A percentile compares a stretch with the other conserved stretches of the same genome.
These are phyloP conservation scores for Pogonocherus hispidulus DNA, from an alignment of 2,888 invertebrate species.

Conservation along the genomic window DNA sequence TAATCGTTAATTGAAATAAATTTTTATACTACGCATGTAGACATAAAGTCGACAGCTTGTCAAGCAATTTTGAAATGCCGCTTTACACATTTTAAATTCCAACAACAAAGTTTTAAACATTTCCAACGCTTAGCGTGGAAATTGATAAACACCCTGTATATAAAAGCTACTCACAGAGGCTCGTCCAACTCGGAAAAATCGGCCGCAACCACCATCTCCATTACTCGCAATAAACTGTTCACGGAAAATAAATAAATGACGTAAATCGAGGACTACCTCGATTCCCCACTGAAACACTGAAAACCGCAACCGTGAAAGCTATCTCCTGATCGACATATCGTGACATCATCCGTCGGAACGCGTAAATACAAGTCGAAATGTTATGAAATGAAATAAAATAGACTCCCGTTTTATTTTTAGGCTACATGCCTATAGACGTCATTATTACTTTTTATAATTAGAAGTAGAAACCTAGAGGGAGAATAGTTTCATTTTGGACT, in stretches of 20 bases:
- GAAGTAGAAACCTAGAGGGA: slow-evolving; percentile 2
- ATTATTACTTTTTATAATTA: slow-evolving; percentile 20
- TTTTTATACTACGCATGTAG: too few relatives aligned
- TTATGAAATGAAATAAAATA: neutral
- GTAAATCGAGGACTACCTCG: neutral
- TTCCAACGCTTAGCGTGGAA: too few relatives aligned
- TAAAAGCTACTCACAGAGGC: slow-evolving; percentile 15
- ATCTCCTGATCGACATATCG: neutral
- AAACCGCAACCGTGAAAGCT: neutral
- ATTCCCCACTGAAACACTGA: neutral
- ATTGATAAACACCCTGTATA: neutral
- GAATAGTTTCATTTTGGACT: neutral
- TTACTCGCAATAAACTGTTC: neutral
- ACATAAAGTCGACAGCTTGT: too few relatives aligned
- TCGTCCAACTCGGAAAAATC: slow-evolving; percentile 25
- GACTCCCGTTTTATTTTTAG: slow-evolving; percentile 15
- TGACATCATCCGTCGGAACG: slow-evolving; percentile 1
- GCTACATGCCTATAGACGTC: slow-evolving; percentile 10
- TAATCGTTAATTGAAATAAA: neutral
- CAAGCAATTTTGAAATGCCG: too few relatives aligned
- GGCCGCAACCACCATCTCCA: neutral
- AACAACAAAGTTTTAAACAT: too few relatives aligned
- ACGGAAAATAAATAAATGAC: neutral
- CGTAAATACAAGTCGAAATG: neutral
- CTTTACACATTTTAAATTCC: too few relatives aligned